phyloP scores from a whole-genome alignment of 2,797 vertebrate genomes.

The Chromis chromis region DNA sequence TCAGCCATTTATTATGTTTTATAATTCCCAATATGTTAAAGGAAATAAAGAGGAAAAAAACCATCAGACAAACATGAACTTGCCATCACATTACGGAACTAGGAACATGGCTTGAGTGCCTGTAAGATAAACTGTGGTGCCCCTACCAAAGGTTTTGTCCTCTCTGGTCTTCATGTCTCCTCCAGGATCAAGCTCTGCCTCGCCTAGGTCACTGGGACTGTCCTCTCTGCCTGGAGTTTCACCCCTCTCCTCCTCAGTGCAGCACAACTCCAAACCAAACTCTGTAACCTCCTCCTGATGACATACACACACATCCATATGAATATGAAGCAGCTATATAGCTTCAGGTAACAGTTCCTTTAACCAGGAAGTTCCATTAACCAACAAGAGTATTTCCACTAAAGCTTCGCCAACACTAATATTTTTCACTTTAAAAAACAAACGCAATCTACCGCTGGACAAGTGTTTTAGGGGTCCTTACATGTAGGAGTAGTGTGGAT shows the following conservation, averaged over 20 bases:
- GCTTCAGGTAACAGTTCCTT: too few relatives aligned
- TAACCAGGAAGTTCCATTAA: too few relatives aligned
- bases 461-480: too few relatives aligned
- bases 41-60: background rate
- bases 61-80: background rate
- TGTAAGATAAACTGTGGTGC: background rate
- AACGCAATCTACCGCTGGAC: too few relatives aligned
- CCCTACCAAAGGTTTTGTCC: conserved; percentile 80
- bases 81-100: background rate
- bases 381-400: too few relatives aligned
- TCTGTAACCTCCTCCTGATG: conserved; percentile 74
- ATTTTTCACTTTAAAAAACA: too few relatives aligned
- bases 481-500: too few relatives aligned
- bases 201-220: conserved; percentile 88
- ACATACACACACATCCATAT: background rate
- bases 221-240: conserved; percentile 92
- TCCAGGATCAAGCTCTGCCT: conserved; percentile 89
- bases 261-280: conserved; percentile 76
- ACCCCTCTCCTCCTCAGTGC: conserved; percentile 86
- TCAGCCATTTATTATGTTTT: too few relatives aligned
- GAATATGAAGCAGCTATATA: too few relatives aligned
- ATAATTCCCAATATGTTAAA: too few relatives aligned
- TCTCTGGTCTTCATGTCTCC: conserved; percentile 79
- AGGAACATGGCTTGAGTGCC: background rate
- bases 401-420: too few relatives aligned